Conservation (phyloP, 2,113 vertebrate species). For the Nothoprocta pentlandii region DNA sequence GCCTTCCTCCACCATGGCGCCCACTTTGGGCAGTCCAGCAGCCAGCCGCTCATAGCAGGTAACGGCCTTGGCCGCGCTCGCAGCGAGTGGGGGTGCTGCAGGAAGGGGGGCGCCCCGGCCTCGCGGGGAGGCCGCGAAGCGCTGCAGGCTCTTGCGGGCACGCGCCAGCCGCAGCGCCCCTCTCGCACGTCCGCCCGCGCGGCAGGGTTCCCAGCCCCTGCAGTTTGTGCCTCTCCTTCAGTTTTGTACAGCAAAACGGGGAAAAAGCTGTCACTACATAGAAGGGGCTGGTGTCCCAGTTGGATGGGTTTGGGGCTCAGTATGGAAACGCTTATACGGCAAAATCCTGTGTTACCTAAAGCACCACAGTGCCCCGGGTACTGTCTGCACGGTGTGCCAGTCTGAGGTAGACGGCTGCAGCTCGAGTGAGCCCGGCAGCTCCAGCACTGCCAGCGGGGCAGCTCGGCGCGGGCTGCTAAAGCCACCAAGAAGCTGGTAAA, state of each 20-base stretch:
- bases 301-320: neutral
- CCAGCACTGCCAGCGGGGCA: neutral
- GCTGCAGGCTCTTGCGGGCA: constrained; percentile 66
- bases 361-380: neutral
- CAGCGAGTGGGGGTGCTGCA: constrained; percentile 65
- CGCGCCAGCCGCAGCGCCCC: constrained; percentile 27
- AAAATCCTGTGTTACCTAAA: neutral
- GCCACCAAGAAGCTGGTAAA: neutral
- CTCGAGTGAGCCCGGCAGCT: neutral
- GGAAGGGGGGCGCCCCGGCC: constrained; percentile 56
- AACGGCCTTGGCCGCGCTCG: constrained; percentile 71
- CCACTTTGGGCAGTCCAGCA: constrained; percentile 89
- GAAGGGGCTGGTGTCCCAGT: neutral
- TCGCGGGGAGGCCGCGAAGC: constrained; percentile 31
- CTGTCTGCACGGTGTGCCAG: neutral
- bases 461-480: neutral
- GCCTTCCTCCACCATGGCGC: constrained; percentile 83
- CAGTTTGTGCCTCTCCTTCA: neutral
- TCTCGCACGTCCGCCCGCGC: neutral
- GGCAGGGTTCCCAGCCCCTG: neutral
- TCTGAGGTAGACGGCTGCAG: neutral
- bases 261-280: neutral
- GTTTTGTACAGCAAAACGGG: neutral
- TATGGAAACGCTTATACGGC: neutral
- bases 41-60: constrained; percentile 91